Evolutionary conservation across 2,113 vertebrate genomes (phyloP).

Genomic region (Rhizomys pruinosus): DNA sequence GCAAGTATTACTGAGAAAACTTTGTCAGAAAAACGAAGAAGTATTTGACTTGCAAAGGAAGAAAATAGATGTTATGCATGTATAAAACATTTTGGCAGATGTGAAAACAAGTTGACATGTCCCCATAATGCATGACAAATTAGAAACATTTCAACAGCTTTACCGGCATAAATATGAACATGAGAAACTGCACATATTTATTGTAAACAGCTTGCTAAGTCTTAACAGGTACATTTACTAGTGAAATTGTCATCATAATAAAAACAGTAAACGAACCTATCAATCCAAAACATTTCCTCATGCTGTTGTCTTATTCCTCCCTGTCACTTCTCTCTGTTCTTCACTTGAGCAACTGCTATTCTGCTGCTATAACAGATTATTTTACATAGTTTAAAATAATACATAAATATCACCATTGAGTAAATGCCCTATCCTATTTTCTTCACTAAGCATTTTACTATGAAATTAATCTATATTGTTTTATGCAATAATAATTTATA

Average conservation of each 20-base stretch:
- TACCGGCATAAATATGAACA: background rate
- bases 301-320: background rate
- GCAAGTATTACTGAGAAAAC: background rate
- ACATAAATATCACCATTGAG: background rate
- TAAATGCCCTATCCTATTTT: background rate
- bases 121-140: background rate
- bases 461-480: background rate
- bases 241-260: background rate
- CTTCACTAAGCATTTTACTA: background rate
- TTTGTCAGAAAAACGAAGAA: background rate
- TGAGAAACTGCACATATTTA: background rate
- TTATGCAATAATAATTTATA: background rate
- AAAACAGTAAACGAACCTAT: background rate
- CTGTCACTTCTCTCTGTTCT: background rate
- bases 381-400: background rate
- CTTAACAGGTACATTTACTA: background rate
- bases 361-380: background rate
- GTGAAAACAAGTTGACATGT: background rate
- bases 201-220: background rate
- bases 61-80: background rate
- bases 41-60: constrained; percentile 31
- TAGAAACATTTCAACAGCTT: background rate
- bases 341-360: background rate
- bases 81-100: constrained; percentile 26
- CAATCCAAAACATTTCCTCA: background rate